Percentiles rank a stretch among this genome's conserved stretches.
These are phyloP conservation scores for Chondrosia reniformis DNA, from an alignment of 37 sponge, comb jelly and placozoan genomes.

Conservation along the genomic window DNA sequence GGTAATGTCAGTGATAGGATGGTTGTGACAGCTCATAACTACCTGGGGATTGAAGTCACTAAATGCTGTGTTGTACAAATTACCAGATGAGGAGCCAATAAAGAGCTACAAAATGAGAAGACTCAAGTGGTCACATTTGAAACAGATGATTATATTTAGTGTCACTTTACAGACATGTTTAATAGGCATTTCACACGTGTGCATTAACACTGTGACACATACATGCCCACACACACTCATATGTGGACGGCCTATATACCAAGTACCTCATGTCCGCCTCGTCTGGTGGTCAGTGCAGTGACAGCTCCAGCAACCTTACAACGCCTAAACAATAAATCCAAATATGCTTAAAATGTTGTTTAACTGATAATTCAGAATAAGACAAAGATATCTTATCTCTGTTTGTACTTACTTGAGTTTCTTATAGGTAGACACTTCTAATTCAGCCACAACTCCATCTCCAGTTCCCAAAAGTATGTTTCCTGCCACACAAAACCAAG, in stretches of 20 bases:
- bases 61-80: constrained; percentile 57
- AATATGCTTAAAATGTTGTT: no score
- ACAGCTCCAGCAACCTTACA: constrained; percentile 59
- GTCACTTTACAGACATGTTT: neutral
- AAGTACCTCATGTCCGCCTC: constrained; percentile 71
- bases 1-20: constrained; percentile 69
- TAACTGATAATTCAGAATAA: no score
- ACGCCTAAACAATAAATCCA: neutral
- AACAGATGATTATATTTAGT: neutral
- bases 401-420: constrained; percentile 45
- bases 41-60: constrained; percentile 53
- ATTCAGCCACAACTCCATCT: constrained; percentile 75
- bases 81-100: constrained; percentile 54
- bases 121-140: no score
- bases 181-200: no score
- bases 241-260: no score
- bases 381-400: no score
- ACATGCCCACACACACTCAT: no score
- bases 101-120: constrained; percentile 47
- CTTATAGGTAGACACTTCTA: constrained; percentile 47
- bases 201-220: no score
- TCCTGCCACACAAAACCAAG: constrained; percentile 6
- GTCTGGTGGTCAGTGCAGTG: constrained; percentile 77
- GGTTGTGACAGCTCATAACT: constrained; percentile 64
- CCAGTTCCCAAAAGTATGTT: constrained; percentile 85